A percentile compares a stretch with the other conserved stretches of the same genome.
Conservation (phyloP, 2,797 vertebrate genomes). For the Alosa sapidissima region DNA sequence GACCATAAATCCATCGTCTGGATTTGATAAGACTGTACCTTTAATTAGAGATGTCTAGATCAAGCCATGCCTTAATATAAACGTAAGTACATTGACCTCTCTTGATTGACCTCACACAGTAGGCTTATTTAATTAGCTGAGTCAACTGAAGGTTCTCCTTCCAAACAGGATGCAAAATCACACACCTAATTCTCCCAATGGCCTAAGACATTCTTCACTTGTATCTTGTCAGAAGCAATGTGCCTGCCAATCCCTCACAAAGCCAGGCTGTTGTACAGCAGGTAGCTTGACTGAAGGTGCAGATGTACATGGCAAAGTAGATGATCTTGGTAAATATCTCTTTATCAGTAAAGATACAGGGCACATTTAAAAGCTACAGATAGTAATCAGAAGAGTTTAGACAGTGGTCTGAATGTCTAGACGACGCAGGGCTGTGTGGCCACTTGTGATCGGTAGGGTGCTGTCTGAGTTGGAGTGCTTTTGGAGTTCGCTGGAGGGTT, state of each 20-base stretch:
- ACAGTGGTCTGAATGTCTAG: no score
- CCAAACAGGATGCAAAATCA: neutral
- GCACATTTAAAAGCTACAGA: no score
- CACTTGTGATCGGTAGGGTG: neutral
- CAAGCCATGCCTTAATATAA: neutral
- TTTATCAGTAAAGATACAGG: no score
- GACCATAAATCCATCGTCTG: neutral
- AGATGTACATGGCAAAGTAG: neutral
- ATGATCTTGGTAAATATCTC: neutral
- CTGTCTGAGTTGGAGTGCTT: neutral
- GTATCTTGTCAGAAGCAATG: neutral
- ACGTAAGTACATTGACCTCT: neutral
- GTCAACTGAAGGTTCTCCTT: neutral
- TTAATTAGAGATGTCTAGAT: neutral
- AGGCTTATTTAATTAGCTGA: neutral
- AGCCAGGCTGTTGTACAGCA: neutral
- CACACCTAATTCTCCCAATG: neutral
- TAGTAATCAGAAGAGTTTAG: no score
- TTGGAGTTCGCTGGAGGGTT: neutral
- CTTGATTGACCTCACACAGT: neutral
- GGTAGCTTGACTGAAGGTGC: neutral
- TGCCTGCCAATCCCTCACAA: neutral
- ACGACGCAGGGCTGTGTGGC: no score
- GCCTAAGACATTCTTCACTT: slow-evolving; percentile 1
- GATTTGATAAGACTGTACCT: neutral